Evolutionary conservation across 1,140 invertebrate species (phyloP), one percentile per base, ranked within the genome.

Genomic region (Euura lappo): DNA sequence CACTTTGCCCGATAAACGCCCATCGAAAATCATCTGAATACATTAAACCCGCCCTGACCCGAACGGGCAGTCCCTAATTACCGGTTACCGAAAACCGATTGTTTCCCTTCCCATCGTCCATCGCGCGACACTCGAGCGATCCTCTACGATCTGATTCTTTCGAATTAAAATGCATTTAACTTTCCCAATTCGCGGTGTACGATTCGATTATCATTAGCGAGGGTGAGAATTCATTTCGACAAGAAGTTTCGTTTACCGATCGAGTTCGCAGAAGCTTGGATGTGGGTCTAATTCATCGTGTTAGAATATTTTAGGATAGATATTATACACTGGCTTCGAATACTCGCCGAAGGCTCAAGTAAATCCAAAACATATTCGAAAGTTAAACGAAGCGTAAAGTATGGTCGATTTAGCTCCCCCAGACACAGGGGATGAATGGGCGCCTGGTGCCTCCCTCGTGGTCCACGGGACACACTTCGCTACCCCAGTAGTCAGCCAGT

Each of bases 331-430:
- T 28, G 28, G 28, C 28, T 28, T 28, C 28, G 28, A 28, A 28
- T 28, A 28, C 28, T 28, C 28, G 28, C 28, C 6, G 51, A 11
- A 60, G 51, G 10, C 51, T 60, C 51, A 45, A 45, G 69, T 70
- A 13, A 42, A 70, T 70, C 45, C 6, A 70, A 70, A 70, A 47
- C 69, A 70, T 70, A 70, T 70, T 70, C 69, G 28, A 44, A 13
- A 28, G 69, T 70, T 70, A 70, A 70, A 70, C 69, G 69, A 70
- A 70, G n/a, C 69, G 45, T 13, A 70, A 70, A 13, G 69, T 70
- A 70, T 44, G 45, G 3, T 70, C 69, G 69, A 70, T 70, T 70
- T 70, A 70, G 69, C 45, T 70, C 45, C 45, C 69, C 45, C 69
- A 28, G 8, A 28, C 28, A 28, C 11, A 42, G 66, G 66, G 66